These are phyloP conservation scores for Columba guinea DNA, from an alignment of 2,797 vertebrate species.

Conservation along the genomic window DNA sequence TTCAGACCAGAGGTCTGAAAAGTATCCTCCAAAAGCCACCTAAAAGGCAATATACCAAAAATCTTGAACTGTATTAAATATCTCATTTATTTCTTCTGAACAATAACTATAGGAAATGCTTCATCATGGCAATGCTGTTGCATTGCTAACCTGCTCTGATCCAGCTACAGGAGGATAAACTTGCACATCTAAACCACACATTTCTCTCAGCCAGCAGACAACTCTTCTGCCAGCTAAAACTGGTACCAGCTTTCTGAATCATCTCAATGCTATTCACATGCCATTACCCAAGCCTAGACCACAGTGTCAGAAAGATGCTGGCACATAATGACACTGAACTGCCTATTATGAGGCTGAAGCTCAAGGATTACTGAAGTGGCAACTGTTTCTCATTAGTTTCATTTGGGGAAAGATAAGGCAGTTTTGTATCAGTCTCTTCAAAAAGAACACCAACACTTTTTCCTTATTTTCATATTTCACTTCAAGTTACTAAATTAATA, in stretches of 20 bases:
- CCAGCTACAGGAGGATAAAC: background rate
- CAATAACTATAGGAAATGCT: background rate
- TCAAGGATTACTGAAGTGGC: background rate
- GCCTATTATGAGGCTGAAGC: background rate
- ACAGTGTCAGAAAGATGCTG: background rate
- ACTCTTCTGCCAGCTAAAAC: background rate
- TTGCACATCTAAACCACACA: background rate
- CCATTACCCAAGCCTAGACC: background rate
- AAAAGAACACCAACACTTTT: background rate
- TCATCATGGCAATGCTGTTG: background rate
- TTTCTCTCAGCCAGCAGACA: background rate
- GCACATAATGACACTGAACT: background rate
- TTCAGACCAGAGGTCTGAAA: background rate
- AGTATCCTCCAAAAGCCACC: background rate
- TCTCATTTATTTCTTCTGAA: background rate
- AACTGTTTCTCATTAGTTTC: background rate
- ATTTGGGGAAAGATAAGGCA: background rate
- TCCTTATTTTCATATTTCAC: background rate
- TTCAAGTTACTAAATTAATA: background rate
- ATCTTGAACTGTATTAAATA: background rate
- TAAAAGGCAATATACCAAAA: background rate
- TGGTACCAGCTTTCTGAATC: background rate
- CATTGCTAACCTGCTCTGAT: background rate
- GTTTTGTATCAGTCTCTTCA: background rate
- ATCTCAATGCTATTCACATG: fast-evolving